Conservation (phyloP, 2,888 invertebrate species). For the Eucera pruinosa region DNA sequence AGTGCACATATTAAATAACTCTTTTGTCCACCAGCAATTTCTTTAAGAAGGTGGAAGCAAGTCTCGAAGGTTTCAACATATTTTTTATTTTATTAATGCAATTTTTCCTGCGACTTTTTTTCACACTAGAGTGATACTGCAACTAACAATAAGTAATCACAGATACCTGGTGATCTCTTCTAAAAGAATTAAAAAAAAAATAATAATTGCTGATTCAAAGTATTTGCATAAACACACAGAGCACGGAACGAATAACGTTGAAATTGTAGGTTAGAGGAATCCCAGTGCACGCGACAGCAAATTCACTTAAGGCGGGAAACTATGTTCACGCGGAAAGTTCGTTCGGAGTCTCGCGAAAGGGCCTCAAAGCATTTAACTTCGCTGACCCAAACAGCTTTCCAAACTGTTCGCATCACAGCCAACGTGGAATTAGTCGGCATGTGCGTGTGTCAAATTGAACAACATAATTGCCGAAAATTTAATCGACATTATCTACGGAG, state of each 20-base stretch:
- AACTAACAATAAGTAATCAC: too few relatives aligned
- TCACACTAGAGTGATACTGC: too few relatives aligned
- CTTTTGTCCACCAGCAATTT: too few relatives aligned
- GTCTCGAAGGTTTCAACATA: too few relatives aligned
- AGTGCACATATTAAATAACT: too few relatives aligned
- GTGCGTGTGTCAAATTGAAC: constrained; percentile 44
- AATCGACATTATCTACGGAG: constrained; percentile 46
- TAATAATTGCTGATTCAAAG: too few relatives aligned
- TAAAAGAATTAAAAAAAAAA: too few relatives aligned
- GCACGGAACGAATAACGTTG: constrained; percentile 28
- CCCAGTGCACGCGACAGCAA: constrained; percentile 36
- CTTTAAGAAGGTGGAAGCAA: too few relatives aligned
- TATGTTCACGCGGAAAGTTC: constrained; percentile 54
- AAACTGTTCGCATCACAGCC: constrained; percentile 28
- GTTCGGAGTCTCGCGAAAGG: constrained; percentile 30
- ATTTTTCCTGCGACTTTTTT: too few relatives aligned
- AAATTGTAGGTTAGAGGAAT: constrained; percentile 44
- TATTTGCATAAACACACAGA: too few relatives aligned
- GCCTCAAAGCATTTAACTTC: constrained; percentile 58
- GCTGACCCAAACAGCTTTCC: constrained; percentile 58
- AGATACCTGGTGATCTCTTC: too few relatives aligned
- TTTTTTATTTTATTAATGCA: too few relatives aligned
- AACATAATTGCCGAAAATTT: constrained; percentile 52
- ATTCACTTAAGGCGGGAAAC: constrained; percentile 64
- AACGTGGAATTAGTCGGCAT: constrained; percentile 26